A percentile compares a stretch with the other conserved stretches of the same genome.
Evolutionary conservation across 2,888 invertebrate species (phyloP).

Genomic region (Sycophila texana): DNA sequence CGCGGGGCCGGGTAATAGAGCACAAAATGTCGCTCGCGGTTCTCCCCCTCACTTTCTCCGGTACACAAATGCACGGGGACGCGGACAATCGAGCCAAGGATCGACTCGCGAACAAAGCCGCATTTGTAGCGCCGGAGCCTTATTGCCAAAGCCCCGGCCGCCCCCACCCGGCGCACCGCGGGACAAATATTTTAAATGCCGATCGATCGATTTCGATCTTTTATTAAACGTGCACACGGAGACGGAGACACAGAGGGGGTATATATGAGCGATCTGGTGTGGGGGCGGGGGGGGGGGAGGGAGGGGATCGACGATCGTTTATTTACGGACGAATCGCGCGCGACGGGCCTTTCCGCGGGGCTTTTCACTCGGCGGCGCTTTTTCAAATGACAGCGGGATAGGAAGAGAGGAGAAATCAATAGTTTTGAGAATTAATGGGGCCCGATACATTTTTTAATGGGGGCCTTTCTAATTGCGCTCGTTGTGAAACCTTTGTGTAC

Average conservation of each 20-base stretch:
- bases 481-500: conserved; percentile 15
- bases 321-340: conserved; percentile 15
- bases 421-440: conserved; percentile 33
- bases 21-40: conserved; percentile 29
- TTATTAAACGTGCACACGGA: not conserved
- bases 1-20: conserved; percentile 21
- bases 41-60: conserved; percentile 36
- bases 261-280: conserved; percentile 6
- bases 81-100: conserved; percentile 20
- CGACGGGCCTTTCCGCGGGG: not conserved
- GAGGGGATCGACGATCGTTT: not conserved
- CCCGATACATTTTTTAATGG: not conserved
- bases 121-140: conserved; percentile 7
- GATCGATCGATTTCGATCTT: conserved; percentile 11
- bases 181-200: conserved; percentile 47
- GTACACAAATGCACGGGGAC: not conserved
- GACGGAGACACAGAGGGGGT: not conserved
- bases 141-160: conserved; percentile 9
- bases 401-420: conserved; percentile 10
- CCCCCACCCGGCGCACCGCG: too few species aligned
- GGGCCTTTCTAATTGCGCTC: conserved; percentile 37
- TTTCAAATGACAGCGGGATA: not conserved
- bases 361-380: not conserved
- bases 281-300: not conserved
- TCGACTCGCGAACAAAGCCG: conserved; percentile 30